These are phyloP conservation scores for Myzus persicae DNA, from an alignment of 1,140 invertebrate species.

Conservation along the genomic window DNA sequence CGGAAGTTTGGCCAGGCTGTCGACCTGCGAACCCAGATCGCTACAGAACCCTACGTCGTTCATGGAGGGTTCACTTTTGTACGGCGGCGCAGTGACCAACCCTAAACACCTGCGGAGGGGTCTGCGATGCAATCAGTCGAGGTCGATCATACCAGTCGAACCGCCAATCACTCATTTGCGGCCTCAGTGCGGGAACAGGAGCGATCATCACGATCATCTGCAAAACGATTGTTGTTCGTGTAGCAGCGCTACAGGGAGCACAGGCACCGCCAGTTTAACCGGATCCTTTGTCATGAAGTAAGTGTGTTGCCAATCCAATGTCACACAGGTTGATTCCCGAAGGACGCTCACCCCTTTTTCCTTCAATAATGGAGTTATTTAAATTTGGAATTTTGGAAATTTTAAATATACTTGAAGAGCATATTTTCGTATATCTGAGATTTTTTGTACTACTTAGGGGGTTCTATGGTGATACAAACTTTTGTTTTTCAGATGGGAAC, in stretches of 20 bases:
- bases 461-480: no score
- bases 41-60: constrained; percentile 62
- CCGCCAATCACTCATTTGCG: background rate
- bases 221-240: constrained; percentile 45
- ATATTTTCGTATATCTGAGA: no score
- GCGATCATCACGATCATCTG: background rate
- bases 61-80: constrained; percentile 63
- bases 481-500: no score
- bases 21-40: constrained; percentile 61
- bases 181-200: background rate
- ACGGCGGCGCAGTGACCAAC: constrained; percentile 61
- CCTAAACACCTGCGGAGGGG: constrained; percentile 41
- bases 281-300: constrained; percentile 28
- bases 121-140: constrained; percentile 15
- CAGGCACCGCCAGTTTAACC: constrained; percentile 40
- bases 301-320: background rate
- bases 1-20: constrained; percentile 50
- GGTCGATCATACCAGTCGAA: constrained; percentile 18
- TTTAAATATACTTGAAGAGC: no score
- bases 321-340: no score
- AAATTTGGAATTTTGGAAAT: no score
- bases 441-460: no score
- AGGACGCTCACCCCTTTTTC: no score
- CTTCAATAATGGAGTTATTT: no score
- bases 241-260: constrained; percentile 39